Conservation (phyloP, 2,113 vertebrate genomes). For the Tachysurus vachellii region DNA sequence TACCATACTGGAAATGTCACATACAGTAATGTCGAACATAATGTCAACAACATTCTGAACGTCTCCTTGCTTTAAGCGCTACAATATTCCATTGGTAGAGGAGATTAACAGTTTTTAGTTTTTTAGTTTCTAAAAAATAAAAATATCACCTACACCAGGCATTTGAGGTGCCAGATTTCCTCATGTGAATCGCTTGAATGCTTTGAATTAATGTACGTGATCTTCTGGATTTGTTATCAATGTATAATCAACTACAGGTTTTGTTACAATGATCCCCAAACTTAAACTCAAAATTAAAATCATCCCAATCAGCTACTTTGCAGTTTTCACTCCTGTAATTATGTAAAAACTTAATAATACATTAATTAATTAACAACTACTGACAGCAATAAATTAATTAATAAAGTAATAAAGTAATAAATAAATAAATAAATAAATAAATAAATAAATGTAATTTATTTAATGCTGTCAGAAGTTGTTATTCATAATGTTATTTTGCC, state of each 20-base stretch:
- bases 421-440: background rate
- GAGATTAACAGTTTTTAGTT: background rate
- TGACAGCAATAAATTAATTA: background rate
- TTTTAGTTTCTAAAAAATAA: background rate
- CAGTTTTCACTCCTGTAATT: background rate
- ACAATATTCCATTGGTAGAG: background rate
- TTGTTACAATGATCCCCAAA: background rate
- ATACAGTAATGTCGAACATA: background rate
- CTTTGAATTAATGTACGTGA: too few species aligned
- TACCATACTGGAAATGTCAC: background rate
- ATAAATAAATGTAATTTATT: background rate
- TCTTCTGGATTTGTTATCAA: too few species aligned
- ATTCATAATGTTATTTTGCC: too few species aligned
- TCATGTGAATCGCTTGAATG: too few species aligned
- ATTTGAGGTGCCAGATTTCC: too few species aligned
- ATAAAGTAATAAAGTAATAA: background rate
- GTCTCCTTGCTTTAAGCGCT: too few species aligned
- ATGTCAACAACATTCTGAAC: background rate
- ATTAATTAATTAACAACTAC: background rate
- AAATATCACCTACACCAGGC: background rate
- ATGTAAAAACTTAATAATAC: background rate
- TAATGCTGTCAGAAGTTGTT: background rate
- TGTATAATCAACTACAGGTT: background rate
- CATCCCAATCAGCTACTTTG: background rate
- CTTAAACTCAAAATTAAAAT: background rate